These are phyloP conservation scores for Aphidius gifuensis DNA, from an alignment of 1,140 invertebrate species.

Conservation along the genomic window DNA sequence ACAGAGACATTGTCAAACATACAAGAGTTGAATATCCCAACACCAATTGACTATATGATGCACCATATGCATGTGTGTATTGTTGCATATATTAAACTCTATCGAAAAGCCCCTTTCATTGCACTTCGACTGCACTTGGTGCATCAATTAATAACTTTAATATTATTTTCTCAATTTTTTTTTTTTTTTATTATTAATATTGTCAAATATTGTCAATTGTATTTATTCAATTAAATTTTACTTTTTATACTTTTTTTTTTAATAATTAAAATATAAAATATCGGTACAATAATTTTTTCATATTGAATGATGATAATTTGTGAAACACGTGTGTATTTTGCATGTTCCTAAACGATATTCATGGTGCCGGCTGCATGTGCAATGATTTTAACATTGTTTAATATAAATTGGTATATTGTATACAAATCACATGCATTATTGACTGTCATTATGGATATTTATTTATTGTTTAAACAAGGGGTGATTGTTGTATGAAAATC, in stretches of 20 bases:
- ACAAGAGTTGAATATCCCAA: slow-evolving; percentile 3
- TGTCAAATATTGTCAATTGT: not conserved
- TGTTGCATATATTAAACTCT: slow-evolving; percentile 14
- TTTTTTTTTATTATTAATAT: not conserved
- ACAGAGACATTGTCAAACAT: not conserved
- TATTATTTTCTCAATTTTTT: not conserved
- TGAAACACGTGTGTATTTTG: no score
- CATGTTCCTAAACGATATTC: no score
- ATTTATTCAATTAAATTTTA: slow-evolving; percentile 18
- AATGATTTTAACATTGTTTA: no score
- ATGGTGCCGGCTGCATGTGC: no score
- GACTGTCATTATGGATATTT: no score
- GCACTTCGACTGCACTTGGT: slow-evolving; percentile 13
- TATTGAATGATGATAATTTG: no score
- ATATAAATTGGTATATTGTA: no score
- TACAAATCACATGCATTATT: no score
- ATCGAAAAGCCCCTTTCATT: not conserved
- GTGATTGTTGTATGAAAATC: no score
- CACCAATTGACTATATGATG: slow-evolving; percentile 26
- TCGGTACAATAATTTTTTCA: no score
- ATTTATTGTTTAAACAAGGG: no score
- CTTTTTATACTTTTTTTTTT: not conserved
- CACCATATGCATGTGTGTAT: slow-evolving; percentile 35
- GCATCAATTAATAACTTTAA: not conserved
- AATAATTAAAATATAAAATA: no score